Conservation (phyloP, 2,888 invertebrate genomes). For the Lithophane semibrunnea region DNA sequence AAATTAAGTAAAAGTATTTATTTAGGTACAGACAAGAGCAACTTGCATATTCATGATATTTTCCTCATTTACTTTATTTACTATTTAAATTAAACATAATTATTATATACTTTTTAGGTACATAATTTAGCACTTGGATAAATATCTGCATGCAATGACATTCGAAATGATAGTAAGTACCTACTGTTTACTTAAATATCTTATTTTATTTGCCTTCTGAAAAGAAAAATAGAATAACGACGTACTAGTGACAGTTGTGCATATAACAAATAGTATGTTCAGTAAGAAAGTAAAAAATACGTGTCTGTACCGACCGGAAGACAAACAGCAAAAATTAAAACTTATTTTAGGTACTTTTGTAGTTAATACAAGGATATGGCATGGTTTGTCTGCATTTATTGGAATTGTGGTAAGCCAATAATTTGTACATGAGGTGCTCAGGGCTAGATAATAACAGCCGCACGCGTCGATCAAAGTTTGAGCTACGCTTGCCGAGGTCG, state of each 20-base stretch:
- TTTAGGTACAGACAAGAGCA: background rate
- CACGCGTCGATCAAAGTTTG: too few species aligned
- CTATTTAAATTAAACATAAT: background rate
- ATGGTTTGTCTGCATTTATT: background rate
- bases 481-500: too few species aligned
- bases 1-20: too few species aligned
- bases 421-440: too few species aligned
- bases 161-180: background rate
- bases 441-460: too few species aligned
- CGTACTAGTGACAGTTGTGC: background rate
- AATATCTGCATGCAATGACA: constrained; percentile 2
- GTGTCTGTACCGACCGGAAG: background rate
- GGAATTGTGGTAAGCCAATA: too few species aligned
- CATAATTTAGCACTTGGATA: background rate
- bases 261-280: constrained; percentile 4
- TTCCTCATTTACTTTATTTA: background rate
- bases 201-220: background rate
- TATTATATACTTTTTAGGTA: background rate
- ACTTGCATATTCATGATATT: background rate
- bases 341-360: background rate
- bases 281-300: background rate
- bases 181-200: background rate
- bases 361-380: background rate
- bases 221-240: background rate
- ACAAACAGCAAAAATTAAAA: background rate